A percentile compares a stretch with the other conserved stretches of the same genome.
phyloP scores from a whole-genome alignment of 1,140 invertebrate species.

The Littorina saxatilis region DNA sequence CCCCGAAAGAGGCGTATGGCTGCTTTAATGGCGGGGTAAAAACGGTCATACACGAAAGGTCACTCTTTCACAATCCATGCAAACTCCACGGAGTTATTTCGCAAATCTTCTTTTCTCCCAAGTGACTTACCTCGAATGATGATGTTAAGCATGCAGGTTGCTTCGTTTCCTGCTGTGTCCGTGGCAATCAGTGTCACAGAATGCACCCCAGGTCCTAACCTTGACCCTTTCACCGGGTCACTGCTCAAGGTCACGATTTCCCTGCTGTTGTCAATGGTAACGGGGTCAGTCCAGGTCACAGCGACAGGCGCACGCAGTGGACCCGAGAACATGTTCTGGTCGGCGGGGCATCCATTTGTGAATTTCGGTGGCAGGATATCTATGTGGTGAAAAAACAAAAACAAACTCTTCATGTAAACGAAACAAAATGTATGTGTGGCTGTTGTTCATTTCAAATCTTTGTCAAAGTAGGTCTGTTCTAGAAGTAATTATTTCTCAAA shows the following conservation, averaged over 20 bases:
- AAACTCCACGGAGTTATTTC: too few relatives aligned
- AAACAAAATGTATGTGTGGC: too few relatives aligned
- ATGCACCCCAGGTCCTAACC: background rate
- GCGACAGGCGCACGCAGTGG: background rate
- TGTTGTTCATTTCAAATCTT: too few relatives aligned
- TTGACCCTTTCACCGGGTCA: conserved; percentile 4
- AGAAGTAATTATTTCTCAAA: too few relatives aligned
- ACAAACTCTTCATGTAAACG: too few relatives aligned
- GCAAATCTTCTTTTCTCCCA: too few relatives aligned
- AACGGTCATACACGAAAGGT: too few relatives aligned
- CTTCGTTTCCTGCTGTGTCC: background rate
- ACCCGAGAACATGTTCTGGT: background rate
- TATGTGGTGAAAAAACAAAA: too few relatives aligned
- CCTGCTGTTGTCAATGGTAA: background rate
- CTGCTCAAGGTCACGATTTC: background rate
- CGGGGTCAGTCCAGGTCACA: conserved; percentile 3
- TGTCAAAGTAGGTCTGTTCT: too few relatives aligned
- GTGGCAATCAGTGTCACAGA: background rate
- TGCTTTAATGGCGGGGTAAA: too few relatives aligned
- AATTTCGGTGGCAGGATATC: background rate
- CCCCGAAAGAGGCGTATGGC: too few relatives aligned
- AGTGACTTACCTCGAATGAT: background rate
- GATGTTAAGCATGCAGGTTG: background rate
- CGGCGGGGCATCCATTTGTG: background rate
- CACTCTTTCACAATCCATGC: too few relatives aligned